Evolutionary conservation across 2,797 vertebrate genomes (phyloP).

Genomic region (Cercopithecus petaurista): DNA sequence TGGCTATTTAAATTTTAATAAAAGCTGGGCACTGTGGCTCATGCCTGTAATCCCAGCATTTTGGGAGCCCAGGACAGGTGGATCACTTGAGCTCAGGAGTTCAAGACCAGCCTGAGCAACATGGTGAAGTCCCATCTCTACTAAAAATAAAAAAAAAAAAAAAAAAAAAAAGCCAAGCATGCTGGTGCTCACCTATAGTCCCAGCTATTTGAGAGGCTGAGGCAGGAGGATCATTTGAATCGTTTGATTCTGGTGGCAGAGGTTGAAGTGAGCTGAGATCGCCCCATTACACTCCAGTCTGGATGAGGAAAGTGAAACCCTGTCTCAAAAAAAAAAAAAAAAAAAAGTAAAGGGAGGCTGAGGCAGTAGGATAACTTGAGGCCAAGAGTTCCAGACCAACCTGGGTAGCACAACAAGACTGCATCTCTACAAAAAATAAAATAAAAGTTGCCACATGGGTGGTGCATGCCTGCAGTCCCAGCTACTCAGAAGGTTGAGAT

Average conservation of each 20-base stretch:
- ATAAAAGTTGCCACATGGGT: background rate
- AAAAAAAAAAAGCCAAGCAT: no score
- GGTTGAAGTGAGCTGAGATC: background rate
- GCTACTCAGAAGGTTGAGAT: background rate
- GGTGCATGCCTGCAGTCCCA: background rate
- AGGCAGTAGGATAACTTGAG: background rate
- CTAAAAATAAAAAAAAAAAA: background rate
- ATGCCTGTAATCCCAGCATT: background rate
- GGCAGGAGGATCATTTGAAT: background rate
- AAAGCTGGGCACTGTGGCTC: background rate
- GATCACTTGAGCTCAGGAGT: background rate
- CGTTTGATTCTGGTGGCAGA: background rate
- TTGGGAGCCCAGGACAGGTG: background rate
- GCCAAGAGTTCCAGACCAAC: background rate
- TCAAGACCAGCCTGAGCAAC: background rate
- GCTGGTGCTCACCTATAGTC: background rate
- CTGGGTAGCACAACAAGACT: background rate
- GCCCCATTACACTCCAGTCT: background rate
- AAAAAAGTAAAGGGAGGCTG: background rate
- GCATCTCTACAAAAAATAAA: background rate
- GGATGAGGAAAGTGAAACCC: background rate
- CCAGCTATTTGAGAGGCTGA: background rate
- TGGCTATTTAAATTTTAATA: background rate
- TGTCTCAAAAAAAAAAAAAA: background rate
- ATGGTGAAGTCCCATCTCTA: background rate